Percentiles rank a stretch among this genome's conserved stretches.
These are phyloP conservation scores for Atta texana DNA, from an alignment of 1,140 invertebrate genomes.

Conservation along the genomic window DNA sequence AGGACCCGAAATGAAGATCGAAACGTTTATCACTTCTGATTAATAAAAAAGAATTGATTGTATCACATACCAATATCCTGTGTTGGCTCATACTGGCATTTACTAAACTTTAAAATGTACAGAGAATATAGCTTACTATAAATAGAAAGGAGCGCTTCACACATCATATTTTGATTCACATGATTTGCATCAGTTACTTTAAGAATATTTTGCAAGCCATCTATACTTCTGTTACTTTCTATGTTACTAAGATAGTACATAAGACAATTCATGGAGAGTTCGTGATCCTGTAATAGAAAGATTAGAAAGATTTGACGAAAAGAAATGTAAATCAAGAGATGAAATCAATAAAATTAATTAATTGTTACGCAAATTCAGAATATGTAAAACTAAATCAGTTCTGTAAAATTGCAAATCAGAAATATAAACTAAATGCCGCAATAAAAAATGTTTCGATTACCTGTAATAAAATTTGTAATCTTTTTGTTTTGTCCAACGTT, in stretches of 20 bases:
- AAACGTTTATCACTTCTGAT: too few species aligned
- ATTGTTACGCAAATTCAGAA: not conserved
- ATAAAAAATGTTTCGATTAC: slow-evolving; percentile 45
- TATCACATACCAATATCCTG: too few species aligned
- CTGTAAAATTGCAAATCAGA: not conserved
- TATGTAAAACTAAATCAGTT: not conserved
- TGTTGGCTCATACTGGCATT: too few species aligned
- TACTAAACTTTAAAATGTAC: not conserved
- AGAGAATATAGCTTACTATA: slow-evolving; percentile 84
- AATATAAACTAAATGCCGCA: slow-evolving; percentile 2
- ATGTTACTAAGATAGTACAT: not conserved
- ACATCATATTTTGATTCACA: slow-evolving; percentile 82
- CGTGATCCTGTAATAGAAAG: slow-evolving; percentile 63
- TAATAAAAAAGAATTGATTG: too few species aligned
- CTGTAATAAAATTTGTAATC: slow-evolving; percentile 63
- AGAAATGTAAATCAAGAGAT: not conserved
- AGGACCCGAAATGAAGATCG: too few species aligned
- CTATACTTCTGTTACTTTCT: slow-evolving; percentile 76
- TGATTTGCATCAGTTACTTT: slow-evolving; percentile 80
- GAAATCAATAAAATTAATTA: not conserved
- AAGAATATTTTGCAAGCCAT: slow-evolving; percentile 57
- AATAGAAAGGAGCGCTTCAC: slow-evolving; percentile 85
- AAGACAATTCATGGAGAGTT: slow-evolving; percentile 80
- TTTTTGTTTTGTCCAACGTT: slow-evolving; percentile 16
- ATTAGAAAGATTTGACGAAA: not conserved